Base-by-base conservation (phyloP, 2,888 invertebrate genomes). In the Athetis lepigone region DNA sequence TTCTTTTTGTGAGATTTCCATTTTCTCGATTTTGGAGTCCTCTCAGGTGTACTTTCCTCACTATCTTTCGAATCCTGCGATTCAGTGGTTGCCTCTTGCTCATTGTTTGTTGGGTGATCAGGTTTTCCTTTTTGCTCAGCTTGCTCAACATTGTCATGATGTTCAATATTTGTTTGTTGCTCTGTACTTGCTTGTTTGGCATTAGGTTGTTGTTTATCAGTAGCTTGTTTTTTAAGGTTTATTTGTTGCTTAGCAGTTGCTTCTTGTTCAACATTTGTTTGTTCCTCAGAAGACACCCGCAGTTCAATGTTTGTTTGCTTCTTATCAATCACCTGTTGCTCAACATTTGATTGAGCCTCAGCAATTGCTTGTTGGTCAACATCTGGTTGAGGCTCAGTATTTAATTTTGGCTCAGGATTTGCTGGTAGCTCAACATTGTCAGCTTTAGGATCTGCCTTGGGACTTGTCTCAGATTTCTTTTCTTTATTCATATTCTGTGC, bases 401-500 rank as follows among this genome's bases (percentile, higher is more conserved):
- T 25, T 11, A 8, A 6, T 6, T 23, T 9, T 8, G 1, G 42
- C n/a, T 42, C 27, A 50, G 8, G 9, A n/a, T 33, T 42, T 42
- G n/a, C 3, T n/a, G 9, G 25, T 29, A 40, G 29, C 5, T 19
- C 23, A 8, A 7, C 11, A 29, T 25, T 23, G 6, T 33, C 23
- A 29, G 13, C 18, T 23, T 33, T 16, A n/a, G 23, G n/a, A n/a
- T 57, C 36, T 13, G 36, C 19, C 9, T n/a, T 57, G n/a, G 45
- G 11, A 27, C 37, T 18, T 16, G n/a, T 27, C 16, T 9, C 18
- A 47, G 2, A 77, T 81, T 76, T 78, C 7, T 68, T 81, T 39
- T 81, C 80, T 79, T 95, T 96, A 21, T 95, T 95, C 33, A 94
- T 70, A 69, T 96, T 95, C 71, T 97, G 94, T 1, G 97, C 97